Conservation (phyloP, 2,113 vertebrate genomes). For the Protobothrops mucrosquamatus region DNA sequence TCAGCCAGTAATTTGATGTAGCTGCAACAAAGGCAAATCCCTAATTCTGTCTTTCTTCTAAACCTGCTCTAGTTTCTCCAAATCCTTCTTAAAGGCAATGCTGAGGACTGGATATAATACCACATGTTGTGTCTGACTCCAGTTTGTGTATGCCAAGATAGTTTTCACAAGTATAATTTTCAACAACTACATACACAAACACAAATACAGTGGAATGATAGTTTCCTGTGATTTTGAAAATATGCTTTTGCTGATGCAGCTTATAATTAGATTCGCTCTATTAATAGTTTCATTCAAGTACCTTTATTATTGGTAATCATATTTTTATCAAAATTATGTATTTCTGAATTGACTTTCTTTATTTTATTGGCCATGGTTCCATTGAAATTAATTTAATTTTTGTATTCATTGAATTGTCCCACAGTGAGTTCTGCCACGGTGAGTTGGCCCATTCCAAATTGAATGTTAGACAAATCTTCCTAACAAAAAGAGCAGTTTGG, state of each 20-base stretch:
- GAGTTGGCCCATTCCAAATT: neutral
- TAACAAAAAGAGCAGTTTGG: neutral
- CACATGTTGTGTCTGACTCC: neutral
- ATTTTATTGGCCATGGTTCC: too few species aligned
- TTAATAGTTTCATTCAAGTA: neutral
- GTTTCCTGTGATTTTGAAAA: neutral
- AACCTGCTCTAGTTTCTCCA: neutral
- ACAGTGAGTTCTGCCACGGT: neutral
- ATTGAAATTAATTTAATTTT: neutral
- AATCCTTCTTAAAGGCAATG: neutral
- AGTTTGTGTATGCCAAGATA: neutral
- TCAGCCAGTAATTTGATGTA: neutral
- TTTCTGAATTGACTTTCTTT: neutral
- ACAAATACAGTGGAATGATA: neutral
- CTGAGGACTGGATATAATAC: neutral
- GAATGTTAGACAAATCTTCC: neutral
- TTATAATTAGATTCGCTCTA: neutral
- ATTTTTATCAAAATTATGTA: neutral
- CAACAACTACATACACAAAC: neutral
- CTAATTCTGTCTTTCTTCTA: neutral
- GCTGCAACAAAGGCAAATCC: neutral
- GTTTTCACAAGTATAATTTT: neutral
- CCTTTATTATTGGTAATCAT: neutral
- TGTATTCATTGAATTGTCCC: neutral
- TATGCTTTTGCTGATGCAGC: neutral